Conservation (phyloP, 92 coral and sea anemone genomes). For the Phenganax marumi region DNA sequence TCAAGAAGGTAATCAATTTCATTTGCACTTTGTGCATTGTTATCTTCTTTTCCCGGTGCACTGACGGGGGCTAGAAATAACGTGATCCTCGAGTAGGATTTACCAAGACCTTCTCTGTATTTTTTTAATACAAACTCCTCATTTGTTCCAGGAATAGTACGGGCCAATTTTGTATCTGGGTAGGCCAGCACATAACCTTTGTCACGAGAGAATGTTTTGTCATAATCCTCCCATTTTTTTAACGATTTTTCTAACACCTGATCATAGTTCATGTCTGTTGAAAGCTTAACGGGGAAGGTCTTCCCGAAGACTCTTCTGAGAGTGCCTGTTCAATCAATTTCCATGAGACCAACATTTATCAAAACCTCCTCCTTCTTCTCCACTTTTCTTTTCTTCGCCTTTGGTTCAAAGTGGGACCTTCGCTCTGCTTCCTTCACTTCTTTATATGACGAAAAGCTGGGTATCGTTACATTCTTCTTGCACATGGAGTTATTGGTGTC, state of each 20-base stretch:
- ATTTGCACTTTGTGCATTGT: too few relatives aligned
- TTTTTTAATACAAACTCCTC: constrained; percentile 44
- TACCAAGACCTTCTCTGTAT: constrained; percentile 61
- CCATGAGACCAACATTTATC: constrained; percentile 51
- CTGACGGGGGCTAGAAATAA: constrained; percentile 49
- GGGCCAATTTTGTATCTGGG: constrained; percentile 53
- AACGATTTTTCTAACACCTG: constrained; percentile 37
- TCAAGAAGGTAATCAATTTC: too few relatives aligned
- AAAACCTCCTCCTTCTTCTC: constrained; percentile 33
- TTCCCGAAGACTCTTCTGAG: constrained; percentile 50
- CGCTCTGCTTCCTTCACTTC: constrained; percentile 23
- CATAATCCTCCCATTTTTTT: constrained; percentile 30
- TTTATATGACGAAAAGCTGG: background rate
- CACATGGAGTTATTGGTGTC: background rate
- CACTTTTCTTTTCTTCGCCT: constrained; percentile 9
- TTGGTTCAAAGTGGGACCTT: constrained; percentile 5
- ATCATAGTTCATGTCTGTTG: constrained; percentile 18
- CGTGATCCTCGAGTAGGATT: constrained; percentile 46
- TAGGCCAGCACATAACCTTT: constrained; percentile 47
- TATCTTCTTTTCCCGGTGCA: background rate
- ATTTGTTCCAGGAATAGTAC: constrained; percentile 52
- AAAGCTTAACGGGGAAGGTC: constrained; percentile 40
- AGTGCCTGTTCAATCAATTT: constrained; percentile 29
- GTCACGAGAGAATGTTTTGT: constrained; percentile 41
- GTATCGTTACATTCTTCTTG: background rate